Evolutionary conservation across 2,888 invertebrate genomes (phyloP), one percentile per base, ranked within the genome.

Genomic region (Rhaphigaster nebulosa): DNA sequence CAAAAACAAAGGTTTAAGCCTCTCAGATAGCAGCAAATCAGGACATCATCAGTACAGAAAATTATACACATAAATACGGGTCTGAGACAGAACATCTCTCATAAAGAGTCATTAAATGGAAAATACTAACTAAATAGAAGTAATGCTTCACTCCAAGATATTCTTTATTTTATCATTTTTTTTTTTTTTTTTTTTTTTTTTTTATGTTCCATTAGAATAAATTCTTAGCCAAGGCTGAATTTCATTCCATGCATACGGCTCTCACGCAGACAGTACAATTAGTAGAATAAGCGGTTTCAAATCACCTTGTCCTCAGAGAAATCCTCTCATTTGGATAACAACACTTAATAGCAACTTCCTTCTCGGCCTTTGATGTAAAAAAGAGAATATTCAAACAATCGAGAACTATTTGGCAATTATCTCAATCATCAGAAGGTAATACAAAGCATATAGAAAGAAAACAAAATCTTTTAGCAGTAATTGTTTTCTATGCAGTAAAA

Each of bases 371-470:
- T 76, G 70, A 76, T 34, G 6, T 34, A 70, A 38, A 18, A 23
- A 38, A 65, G 34, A 34, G 2, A 65, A 70, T 5, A 34, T 0
- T 70, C 20, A 18, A 6, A 76, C 70, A 15, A 76, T 76, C 20
- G 15, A 18, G 38, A 38, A 20, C 70, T 23, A 76, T 76, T 38
- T 38, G 6, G 8, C 70, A 76, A 76, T 76, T 38, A 76, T 76
- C 34, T 23, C 38, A 34, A 76, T 76, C 70, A 38, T 76, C 6
- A 76, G 10, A 76, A 76, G 1, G 70, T 38, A 34, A 65, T 65
- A 34, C 65, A 65, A 65, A 65, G 65, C 29, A 60, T 91, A 41
- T 92, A 92, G 90, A 91, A 93, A 88, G 92, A 92, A 92, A n/a
- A n/a, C n/a, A n/a, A n/a, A 92, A 93, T 10, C 13, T 10, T 52